These are phyloP conservation scores for Leptocoma aspasia DNA, from an alignment of 2,113 vertebrate species.

Conservation along the genomic window DNA sequence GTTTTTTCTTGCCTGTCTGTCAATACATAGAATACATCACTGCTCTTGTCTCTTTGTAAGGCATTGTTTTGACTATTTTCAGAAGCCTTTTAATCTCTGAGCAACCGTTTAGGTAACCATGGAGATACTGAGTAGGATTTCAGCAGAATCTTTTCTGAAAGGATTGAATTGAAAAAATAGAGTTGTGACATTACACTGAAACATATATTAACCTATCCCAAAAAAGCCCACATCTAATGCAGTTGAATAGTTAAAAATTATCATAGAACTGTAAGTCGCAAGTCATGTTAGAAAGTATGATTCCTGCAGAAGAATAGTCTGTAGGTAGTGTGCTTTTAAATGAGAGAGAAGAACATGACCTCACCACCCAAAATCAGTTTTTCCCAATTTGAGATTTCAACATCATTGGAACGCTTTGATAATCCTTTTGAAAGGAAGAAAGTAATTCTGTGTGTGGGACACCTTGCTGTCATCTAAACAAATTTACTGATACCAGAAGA, in stretches of 20 bases:
- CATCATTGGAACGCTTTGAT: not conserved
- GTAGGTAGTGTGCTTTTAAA: not conserved
- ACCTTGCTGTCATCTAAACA: not conserved
- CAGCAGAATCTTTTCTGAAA: not conserved
- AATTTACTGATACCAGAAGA: not conserved
- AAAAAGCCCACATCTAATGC: not conserved
- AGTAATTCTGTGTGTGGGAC: not conserved
- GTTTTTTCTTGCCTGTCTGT: not conserved
- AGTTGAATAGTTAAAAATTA: not conserved
- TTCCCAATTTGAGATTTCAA: not conserved
- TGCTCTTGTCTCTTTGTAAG: not conserved
- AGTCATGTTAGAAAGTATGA: not conserved
- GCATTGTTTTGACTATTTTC: not conserved
- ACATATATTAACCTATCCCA: not conserved
- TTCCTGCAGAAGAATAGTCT: not conserved
- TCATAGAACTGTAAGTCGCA: not conserved
- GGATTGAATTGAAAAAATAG: not conserved
- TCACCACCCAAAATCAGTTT: not conserved
- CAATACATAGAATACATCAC: not conserved
- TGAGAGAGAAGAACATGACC: not conserved
- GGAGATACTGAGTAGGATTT: not conserved
- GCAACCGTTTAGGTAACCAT: not conserved
- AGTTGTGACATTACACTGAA: not conserved
- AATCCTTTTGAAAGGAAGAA: not conserved
- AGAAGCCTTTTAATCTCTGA: not conserved